phyloP scores from a whole-genome alignment of 1,140 invertebrate species.

The Bombus superbus region DNA sequence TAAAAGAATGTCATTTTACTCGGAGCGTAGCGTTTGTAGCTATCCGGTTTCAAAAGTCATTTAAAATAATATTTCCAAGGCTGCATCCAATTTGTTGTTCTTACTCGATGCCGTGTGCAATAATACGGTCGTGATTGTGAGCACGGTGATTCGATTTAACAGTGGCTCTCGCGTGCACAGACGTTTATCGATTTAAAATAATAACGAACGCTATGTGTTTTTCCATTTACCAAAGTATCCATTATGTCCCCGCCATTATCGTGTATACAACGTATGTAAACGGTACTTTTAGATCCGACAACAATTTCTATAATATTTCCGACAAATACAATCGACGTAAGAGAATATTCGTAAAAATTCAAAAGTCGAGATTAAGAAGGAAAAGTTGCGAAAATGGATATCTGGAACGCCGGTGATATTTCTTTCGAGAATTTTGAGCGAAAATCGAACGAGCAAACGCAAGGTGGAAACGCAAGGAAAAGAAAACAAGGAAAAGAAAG shows the following conservation, averaged over 20 bases:
- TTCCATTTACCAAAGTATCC: constrained; percentile 36
- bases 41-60: constrained; percentile 3
- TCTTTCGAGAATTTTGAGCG: not conserved
- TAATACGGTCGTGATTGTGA: constrained; percentile 36
- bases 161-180: constrained; percentile 27
- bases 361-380: not conserved
- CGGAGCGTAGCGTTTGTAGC: not conserved
- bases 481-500: not conserved
- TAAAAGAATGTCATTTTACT: not conserved
- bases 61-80: constrained; percentile 39
- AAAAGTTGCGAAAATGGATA: not conserved
- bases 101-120: constrained; percentile 17
- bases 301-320: not conserved
- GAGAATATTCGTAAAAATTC: not conserved
- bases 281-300: not conserved
- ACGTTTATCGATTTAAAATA: constrained; percentile 39
- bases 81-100: constrained; percentile 27
- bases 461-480: not conserved
- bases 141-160: constrained; percentile 41
- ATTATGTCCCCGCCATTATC: not conserved
- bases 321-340: too few species aligned
- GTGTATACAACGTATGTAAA: not conserved
- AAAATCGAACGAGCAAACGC: not conserved
- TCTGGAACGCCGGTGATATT: not conserved
- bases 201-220: constrained; percentile 33